Evolutionary conservation across 1,140 invertebrate species (phyloP).

Genomic region (Marisa cornuarietis): DNA sequence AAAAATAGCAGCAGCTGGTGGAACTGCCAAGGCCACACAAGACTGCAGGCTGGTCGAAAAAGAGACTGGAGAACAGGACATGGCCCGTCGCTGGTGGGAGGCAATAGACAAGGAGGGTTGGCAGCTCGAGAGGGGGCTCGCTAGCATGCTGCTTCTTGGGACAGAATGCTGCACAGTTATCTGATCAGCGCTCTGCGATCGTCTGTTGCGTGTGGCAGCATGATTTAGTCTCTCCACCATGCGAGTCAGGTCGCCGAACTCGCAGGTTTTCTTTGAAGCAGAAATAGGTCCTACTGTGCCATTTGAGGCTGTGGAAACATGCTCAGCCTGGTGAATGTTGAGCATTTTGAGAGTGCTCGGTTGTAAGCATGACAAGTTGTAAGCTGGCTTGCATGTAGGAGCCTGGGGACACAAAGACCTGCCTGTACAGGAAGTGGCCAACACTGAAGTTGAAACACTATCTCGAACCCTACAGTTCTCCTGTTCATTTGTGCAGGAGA

Average conservation of each 20-base stretch:
- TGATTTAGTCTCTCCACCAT: slow-evolving; percentile 58
- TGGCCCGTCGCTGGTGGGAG: slow-evolving; percentile 21
- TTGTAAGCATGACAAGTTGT: slow-evolving; percentile 41
- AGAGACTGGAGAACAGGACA: not conserved
- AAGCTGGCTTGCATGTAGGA: not conserved
- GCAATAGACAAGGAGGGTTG: not conserved
- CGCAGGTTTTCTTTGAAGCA: slow-evolving; percentile 7
- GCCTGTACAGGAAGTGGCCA: no score
- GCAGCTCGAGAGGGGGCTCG: slow-evolving; percentile 3
- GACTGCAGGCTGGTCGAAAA: not conserved
- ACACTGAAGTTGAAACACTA: no score
- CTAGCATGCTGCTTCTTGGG: slow-evolving; percentile 22
- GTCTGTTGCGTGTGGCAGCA: slow-evolving; percentile 48
- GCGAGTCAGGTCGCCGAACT: slow-evolving; percentile 46
- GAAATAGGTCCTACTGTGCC: not conserved
- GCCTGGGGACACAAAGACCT: no score
- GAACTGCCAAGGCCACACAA: no score
- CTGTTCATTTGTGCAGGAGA: no score
- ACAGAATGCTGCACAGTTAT: not conserved
- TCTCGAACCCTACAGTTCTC: no score
- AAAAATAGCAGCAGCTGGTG: no score
- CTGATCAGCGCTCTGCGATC: slow-evolving; percentile 21
- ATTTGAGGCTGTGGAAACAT: slow-evolving; percentile 10
- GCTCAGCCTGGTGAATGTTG: slow-evolving; percentile 46
- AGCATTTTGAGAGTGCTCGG: slow-evolving; percentile 55